Conservation (phyloP, 1,140 invertebrate species). For the Zaprionus ghesquierei region DNA sequence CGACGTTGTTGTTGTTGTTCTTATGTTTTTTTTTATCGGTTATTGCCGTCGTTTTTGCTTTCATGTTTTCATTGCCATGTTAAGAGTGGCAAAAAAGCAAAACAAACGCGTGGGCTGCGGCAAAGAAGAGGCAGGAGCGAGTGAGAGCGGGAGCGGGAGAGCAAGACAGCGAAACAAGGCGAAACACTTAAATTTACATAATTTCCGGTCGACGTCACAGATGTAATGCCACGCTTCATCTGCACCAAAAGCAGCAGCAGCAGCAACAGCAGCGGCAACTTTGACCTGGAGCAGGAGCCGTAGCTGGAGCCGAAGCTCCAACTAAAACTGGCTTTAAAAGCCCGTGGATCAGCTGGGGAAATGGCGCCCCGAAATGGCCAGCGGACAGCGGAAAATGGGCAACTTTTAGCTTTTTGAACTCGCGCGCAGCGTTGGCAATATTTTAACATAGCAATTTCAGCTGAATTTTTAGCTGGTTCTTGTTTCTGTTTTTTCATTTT, state of each 20-base stretch:
- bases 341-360: conserved; percentile 62
- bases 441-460: conserved; percentile 74
- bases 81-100: conserved; percentile 49
- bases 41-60: conserved; percentile 66
- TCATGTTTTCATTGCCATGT: conserved; percentile 78
- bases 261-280: not conserved
- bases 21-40: conserved; percentile 46
- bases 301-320: no score
- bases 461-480: conserved; percentile 52
- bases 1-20: conserved; percentile 71
- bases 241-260: conserved; percentile 34
- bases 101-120: conserved; percentile 2
- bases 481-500: not conserved
- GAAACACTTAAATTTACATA: conserved; percentile 79
- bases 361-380: not conserved
- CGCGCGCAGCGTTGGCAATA: conserved; percentile 59
- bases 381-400: conserved; percentile 11
- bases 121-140: not conserved
- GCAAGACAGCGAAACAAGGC: conserved; percentile 29
- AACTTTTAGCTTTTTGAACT: conserved; percentile 53
- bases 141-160: no score
- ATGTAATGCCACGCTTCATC: conserved; percentile 72
- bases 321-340: conserved; percentile 23
- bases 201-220: conserved; percentile 76
- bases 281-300: not conserved